Evolutionary conservation across 2,113 vertebrate genomes (phyloP).

Genomic region (Mus pahari): DNA sequence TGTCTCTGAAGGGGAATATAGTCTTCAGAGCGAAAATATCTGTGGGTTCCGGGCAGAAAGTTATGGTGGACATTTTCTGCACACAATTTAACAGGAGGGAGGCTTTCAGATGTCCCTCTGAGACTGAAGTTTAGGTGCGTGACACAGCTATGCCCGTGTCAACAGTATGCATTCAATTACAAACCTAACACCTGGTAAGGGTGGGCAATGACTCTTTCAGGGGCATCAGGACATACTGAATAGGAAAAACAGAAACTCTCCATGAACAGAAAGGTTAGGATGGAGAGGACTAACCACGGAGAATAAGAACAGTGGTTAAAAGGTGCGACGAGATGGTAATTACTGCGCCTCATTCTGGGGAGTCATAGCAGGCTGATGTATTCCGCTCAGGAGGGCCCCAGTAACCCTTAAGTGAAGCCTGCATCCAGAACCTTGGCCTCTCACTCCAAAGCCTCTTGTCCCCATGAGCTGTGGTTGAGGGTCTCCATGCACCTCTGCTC

Average conservation of each 20-base stretch:
- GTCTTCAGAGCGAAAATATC: background rate
- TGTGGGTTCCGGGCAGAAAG: background rate
- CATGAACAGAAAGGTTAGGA: background rate
- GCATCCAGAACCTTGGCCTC: background rate
- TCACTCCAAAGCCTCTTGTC: background rate
- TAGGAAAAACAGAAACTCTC: background rate
- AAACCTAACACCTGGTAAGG: background rate
- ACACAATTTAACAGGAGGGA: too few relatives aligned
- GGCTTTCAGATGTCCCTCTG: too few relatives aligned
- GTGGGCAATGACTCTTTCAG: background rate
- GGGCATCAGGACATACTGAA: background rate
- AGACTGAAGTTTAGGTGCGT: background rate
- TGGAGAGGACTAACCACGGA: background rate
- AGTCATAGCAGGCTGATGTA: background rate
- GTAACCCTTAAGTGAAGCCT: background rate
- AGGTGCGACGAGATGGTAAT: background rate
- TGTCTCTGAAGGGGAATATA: background rate
- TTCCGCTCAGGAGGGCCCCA: background rate
- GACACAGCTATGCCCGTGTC: background rate
- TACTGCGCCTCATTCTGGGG: background rate
- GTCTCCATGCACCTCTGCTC: accelerated
- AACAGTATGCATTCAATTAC: background rate
- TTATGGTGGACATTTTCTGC: background rate
- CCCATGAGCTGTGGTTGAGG: background rate
- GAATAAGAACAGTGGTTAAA: background rate